Evolutionary conservation across 2,797 vertebrate species (phyloP).

Genomic region (Danionella dracula): DNA sequence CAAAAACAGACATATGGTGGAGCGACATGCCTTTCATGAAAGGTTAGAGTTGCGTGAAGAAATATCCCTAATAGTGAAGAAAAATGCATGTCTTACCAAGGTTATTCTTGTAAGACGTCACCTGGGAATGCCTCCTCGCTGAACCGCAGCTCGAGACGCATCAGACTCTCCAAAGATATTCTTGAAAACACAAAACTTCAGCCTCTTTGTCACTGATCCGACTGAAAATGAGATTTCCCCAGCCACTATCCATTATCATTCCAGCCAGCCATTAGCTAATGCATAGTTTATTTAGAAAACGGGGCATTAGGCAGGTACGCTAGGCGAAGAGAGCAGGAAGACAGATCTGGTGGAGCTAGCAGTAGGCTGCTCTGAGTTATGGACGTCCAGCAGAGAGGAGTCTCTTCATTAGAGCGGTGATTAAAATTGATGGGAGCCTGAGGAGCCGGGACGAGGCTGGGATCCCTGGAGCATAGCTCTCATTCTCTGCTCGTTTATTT

Average conservation of each 20-base stretch:
- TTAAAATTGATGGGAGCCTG: slow-evolving; percentile 81
- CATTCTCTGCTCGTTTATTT: slow-evolving; percentile 80
- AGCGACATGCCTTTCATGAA: slow-evolving; percentile 16
- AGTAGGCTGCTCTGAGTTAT: slow-evolving; percentile 75
- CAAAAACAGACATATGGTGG: slow-evolving; percentile 15
- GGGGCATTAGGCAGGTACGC: slow-evolving; percentile 67
- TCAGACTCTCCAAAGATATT: slow-evolving; percentile 23
- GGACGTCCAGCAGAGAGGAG: slow-evolving; percentile 76
- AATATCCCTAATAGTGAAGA: slow-evolving; percentile 19
- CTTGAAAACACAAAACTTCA: slow-evolving; percentile 2
- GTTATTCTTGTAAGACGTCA: slow-evolving; percentile 26
- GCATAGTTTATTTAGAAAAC: slow-evolving; percentile 74
- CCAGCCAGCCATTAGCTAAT: slow-evolving; percentile 61
- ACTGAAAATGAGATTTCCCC: slow-evolving; percentile 56
- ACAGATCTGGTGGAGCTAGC: slow-evolving; percentile 67
- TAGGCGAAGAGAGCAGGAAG: slow-evolving; percentile 50
- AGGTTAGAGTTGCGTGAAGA: slow-evolving; percentile 20
- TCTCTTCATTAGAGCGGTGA: slow-evolving; percentile 80
- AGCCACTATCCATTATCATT: slow-evolving; percentile 61
- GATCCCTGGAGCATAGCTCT: slow-evolving; percentile 76
- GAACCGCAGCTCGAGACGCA: slow-evolving; percentile 8
- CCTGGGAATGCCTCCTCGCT: slow-evolving; percentile 10
- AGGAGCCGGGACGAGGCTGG: slow-evolving; percentile 62
- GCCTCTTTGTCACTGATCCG: slow-evolving; percentile 8
- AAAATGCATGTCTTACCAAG: slow-evolving; percentile 3